These are phyloP conservation scores for Seladonia tumulorum DNA, from an alignment of 2,888 invertebrate species.

Conservation along the genomic window DNA sequence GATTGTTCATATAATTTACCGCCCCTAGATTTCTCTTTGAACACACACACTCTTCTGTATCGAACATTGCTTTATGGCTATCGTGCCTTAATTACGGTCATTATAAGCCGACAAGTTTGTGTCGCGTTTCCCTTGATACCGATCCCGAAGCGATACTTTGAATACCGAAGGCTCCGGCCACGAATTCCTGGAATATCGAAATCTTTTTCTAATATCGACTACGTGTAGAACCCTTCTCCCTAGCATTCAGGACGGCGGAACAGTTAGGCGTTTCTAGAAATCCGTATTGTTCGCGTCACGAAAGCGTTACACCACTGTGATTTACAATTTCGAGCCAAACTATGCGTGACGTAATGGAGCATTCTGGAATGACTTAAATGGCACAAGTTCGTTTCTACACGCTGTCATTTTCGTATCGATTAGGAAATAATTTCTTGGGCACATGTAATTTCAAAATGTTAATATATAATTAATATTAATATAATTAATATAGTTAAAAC, in stretches of 20 bases:
- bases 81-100: constrained; percentile 61
- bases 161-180: constrained; percentile 40
- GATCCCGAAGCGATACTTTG: constrained; percentile 14
- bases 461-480: background rate
- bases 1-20: constrained; percentile 47
- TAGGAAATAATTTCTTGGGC: background rate
- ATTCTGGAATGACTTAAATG: background rate
- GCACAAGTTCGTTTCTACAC: background rate
- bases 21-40: constrained; percentile 34
- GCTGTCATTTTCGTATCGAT: background rate
- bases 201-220: constrained; percentile 41
- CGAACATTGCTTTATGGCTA: constrained; percentile 48
- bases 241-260: background rate
- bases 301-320: background rate
- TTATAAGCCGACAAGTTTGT: constrained; percentile 47
- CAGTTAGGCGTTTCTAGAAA: constrained; percentile 32
- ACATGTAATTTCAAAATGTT: background rate
- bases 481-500: background rate
- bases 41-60: constrained; percentile 19
- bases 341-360: background rate
- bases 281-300: constrained; percentile 14
- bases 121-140: constrained; percentile 40
- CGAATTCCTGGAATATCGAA: constrained; percentile 56
- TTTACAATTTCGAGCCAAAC: background rate
- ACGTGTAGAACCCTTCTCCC: background rate